Evolutionary conservation across 2,113 vertebrate species (phyloP), one percentile per base, ranked within the genome.

Genomic region (Emydocephalus ijimae): DNA sequence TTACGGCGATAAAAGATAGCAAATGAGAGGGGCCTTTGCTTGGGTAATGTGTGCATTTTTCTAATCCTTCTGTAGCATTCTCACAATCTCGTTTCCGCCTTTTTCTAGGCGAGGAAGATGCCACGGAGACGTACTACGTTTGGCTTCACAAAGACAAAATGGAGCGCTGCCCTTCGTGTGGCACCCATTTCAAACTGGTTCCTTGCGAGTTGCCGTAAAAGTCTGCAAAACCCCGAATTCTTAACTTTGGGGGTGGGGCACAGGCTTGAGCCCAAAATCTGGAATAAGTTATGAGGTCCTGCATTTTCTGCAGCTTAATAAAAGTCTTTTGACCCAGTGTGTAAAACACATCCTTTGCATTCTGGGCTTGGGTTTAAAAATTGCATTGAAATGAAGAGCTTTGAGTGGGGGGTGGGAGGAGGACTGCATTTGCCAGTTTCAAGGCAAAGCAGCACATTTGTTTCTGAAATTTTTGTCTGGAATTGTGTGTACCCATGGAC

Each of bases 91-190:
- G 6, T 23, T 5, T 39, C 11, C 90, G 34, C 50, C 50, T 50
- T 54, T 85, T 61, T 95, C 57, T 91, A 99, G 99, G 99, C 96
- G 99, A 99, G 92, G 98, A 99, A 92, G 99, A 99, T 95, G 99
- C 98, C 97, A 98, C 98, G 0, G 93, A 93, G 0, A 96, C 99
- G 23, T 95, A 98, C 54, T 99, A 98, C 98, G 98, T 99, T 96
- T 99, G 98, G 98, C 96, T 99, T 52, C 98, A 98, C 69, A 94
- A 98, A 92, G 99, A 98, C 0, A 98, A 99, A 34, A 39, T 97
- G 29, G 98, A 99, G 95, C 97, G 98, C 90, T 99, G 98, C 95
- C 98, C 98, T 0, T 98, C 97, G 88, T 99, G 98, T 2, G 98
- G 99, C 0, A 7, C 98, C 89, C 97, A 99, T 96, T 99, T 98